Evolutionary conservation across 2,113 vertebrate species (phyloP), one percentile per base, ranked within the genome.

Genomic region (Zapornia atra): DNA sequence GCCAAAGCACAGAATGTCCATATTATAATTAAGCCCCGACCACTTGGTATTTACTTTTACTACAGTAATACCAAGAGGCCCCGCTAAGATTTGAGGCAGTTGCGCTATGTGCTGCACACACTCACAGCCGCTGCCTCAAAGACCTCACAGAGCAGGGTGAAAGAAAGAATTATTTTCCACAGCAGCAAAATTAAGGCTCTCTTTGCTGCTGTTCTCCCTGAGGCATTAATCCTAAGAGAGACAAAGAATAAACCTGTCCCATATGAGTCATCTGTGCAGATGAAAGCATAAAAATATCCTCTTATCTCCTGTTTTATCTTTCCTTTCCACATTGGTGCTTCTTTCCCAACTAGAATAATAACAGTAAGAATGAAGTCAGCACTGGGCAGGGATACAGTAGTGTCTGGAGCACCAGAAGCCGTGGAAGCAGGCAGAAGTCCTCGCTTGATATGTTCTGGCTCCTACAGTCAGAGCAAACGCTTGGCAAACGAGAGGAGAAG

Each of bases 251-350:
- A 97, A 94, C 89, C 63, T 96, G 87, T 82, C n/a, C n/a, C 15
- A 11, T 53, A 65, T 65, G 69, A 92, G 40, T 87, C 80, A 88
- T 72, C 80, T 82, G n/a, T 46, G 50, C 11, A 44, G 65, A 93
- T 63, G 48, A 92, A 93, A 91, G 17, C 26, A 75, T 60, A 64
- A 82, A 90, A 90, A 76, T 84, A 91, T 51, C 48, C 33, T 68
- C 77, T 59, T 94, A 92, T 97, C 92, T 96, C 53, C 38, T 64
- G 9, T 75, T 91, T 91, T 89, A 92, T 96, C 86, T 86, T 88
- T 76, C 34, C 29, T 18, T 84, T 92, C 34, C 13, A 93, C 61
- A 15, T 56, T 86, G 34, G 24, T 90, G 70, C 66, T 87, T 91
- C 80, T 96, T 96, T 96, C 80, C 65, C 69, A 94, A 34, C 53